Base-by-base conservation (phyloP, 2,888 invertebrate genomes). In the Tachina lurida region DNA sequence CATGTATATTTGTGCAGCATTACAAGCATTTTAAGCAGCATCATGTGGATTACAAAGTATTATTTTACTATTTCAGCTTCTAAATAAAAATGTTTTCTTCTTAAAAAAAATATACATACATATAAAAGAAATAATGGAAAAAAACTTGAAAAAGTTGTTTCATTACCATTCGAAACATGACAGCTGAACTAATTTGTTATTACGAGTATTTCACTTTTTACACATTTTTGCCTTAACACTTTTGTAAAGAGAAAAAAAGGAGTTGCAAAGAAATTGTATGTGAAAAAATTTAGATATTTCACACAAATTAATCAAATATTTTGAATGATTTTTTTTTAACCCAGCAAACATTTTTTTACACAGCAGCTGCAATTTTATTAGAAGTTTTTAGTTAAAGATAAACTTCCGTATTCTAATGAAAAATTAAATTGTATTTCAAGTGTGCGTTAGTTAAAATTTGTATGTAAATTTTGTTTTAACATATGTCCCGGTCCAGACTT, bases 111-210 rank as follows among this genome's bases (percentile, higher is more conserved):
- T n/a, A n/a, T n/a, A n/a, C n/a, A 31, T 31, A 31, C 0, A 31
- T n/a, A n/a, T n/a, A 3, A 31, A 2, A 31, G 4, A 31, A 31
- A 5, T 31, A 74, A 67, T 67, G 15, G 4, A 49, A 15, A 49
- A 49, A 15, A 39, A 39, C 8, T 31, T 15, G 10, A 58, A 58
- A 58, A 15, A 58, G 31, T 58, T 15, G 54, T 71, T 71, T 63
- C 47, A 79, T 62, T 56, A 54, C 71, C 62, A 31, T 73, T 47
- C 80, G 62, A 67, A 68, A 54, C 68, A 75, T 75, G 81, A 82
- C 81, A 82, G 68, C 81, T 63, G 68, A 75, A 70, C 63, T 60
- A 82, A 82, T 70, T 82, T 75, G 74, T 74, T 80, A 74, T 31
- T 31, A 31, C 2, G 22, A 67, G n/a, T 67, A 74, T 65, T 71